These are phyloP conservation scores for Gymnocephalus cernua DNA, from an alignment of 2,113 vertebrate genomes.

Conservation along the genomic window DNA sequence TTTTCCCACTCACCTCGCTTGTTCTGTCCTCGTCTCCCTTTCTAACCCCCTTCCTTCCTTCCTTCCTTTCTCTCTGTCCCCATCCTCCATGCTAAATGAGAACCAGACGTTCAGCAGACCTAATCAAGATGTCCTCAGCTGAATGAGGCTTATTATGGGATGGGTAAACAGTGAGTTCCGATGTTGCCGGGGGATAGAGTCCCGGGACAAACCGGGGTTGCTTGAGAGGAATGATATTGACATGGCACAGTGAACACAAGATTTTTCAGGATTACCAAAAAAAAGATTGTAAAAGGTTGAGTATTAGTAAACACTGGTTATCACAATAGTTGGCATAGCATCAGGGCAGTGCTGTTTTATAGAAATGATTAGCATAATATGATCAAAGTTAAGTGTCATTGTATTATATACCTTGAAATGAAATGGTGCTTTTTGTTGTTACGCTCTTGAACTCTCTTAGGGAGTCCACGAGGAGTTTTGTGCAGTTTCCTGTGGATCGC, in stretches of 20 bases:
- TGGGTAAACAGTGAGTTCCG: constrained; percentile 82
- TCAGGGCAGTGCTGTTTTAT: not conserved
- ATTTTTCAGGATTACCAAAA: not conserved
- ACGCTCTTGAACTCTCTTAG: constrained; percentile 19
- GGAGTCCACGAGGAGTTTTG: constrained; percentile 19
- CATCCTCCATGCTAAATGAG: constrained; percentile 75
- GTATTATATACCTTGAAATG: not conserved
- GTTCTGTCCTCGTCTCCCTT: constrained; percentile 29
- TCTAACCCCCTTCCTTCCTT: constrained; percentile 9
- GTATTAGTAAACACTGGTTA: not conserved
- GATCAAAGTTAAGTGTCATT: not conserved
- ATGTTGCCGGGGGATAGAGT: constrained; percentile 76
- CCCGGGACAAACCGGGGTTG: constrained; percentile 59
- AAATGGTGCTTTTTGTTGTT: constrained; percentile 4
- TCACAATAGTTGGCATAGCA: not conserved
- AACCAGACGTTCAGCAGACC: constrained; percentile 76
- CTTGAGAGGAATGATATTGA: constrained; percentile 71
- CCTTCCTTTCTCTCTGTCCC: constrained; percentile 41
- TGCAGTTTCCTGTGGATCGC: constrained; percentile 48
- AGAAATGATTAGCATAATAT: not conserved
- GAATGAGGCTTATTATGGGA: constrained; percentile 81
- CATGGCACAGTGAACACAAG: constrained; percentile 28
- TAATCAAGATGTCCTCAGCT: constrained; percentile 81
- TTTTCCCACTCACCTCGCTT: constrained; percentile 33
- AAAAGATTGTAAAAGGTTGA: not conserved